These are phyloP conservation scores for Lota lota DNA, from an alignment of 2,113 vertebrate genomes.

Conservation along the genomic window DNA sequence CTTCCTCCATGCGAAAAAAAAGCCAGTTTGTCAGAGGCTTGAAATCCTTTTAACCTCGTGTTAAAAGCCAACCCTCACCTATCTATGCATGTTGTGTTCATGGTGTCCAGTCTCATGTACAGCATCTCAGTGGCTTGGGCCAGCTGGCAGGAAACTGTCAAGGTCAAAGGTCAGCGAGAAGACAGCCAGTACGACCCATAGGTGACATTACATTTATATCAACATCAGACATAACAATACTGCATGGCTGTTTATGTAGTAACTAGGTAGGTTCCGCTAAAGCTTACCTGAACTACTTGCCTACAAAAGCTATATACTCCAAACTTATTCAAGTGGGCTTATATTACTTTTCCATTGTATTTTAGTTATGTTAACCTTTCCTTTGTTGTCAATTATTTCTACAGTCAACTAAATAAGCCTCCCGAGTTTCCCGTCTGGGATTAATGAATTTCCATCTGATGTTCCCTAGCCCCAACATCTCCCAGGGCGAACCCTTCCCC, in stretches of 20 bases:
- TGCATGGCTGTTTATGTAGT: neutral
- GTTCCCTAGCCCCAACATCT: neutral
- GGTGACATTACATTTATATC: neutral
- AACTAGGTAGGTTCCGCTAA: neutral
- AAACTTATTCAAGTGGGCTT: neutral
- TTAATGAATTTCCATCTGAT: neutral
- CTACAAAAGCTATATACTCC: neutral
- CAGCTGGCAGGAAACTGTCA: conserved; percentile 79
- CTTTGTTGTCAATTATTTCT: neutral
- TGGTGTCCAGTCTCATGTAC: conserved; percentile 95
- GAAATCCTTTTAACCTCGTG: neutral
- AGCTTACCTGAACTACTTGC: neutral
- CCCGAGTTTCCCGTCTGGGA: too few species aligned
- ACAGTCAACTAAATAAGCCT: too few species aligned
- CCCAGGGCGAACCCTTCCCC: too few species aligned
- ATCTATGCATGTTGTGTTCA: conserved; percentile 94
- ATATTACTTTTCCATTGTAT: too few species aligned
- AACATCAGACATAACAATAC: neutral
- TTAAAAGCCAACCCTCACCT: conserved; percentile 66
- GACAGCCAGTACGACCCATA: neutral
- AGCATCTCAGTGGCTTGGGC: conserved; percentile 98
- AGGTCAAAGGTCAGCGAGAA: conserved; percentile 39
- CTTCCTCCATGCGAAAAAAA: neutral
- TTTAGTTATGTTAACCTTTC: too few species aligned
- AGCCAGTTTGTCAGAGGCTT: too few species aligned